A percentile compares a stretch with the other conserved stretches of the same genome.
Evolutionary conservation across 2,888 invertebrate species (phyloP).

Genomic region (Apoderus coryli): DNA sequence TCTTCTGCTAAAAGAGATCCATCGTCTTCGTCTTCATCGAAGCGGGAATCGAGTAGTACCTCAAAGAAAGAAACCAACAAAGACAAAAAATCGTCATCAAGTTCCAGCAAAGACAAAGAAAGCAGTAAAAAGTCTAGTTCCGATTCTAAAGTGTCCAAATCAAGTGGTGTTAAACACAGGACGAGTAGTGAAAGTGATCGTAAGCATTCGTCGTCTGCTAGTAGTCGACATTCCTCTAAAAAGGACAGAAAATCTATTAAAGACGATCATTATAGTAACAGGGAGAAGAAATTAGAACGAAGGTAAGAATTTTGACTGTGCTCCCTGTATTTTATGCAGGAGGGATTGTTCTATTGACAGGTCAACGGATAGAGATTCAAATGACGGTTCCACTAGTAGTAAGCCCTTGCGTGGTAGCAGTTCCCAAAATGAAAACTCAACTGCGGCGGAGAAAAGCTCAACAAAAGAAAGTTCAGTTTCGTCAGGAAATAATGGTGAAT

Average conservation of each 20-base stretch:
- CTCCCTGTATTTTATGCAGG: too few relatives aligned
- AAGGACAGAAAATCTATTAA: constrained; percentile 31
- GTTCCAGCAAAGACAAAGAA: constrained; percentile 12
- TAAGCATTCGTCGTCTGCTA: constrained; percentile 8
- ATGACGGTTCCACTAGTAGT: constrained; percentile 51
- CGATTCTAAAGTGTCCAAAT: constrained; percentile 7
- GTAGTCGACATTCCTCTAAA: constrained; percentile 9
- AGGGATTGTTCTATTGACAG: too few relatives aligned
- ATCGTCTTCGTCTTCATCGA: too few relatives aligned
- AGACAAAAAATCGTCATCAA: constrained; percentile 9
- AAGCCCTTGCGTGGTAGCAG: too few relatives aligned
- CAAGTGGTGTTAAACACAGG: constrained; percentile 17
- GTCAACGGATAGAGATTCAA: constrained; percentile 68
- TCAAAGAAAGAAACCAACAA: constrained; percentile 7
- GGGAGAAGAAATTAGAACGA: constrained; percentile 47
- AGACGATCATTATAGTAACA: constrained; percentile 59
- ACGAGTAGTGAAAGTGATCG: constrained; percentile 10
- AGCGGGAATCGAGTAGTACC: constrained; percentile 8
- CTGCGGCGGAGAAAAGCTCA: too few relatives aligned
- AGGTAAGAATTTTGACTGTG: too few relatives aligned
- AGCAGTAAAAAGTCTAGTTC: constrained; percentile 10
- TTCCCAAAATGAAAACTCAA: too few relatives aligned
- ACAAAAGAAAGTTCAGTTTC: too few relatives aligned
- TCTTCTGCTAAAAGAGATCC: constrained; percentile 18
- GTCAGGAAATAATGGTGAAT: too few relatives aligned